phyloP scores from a whole-genome alignment of 2,797 vertebrate species.

The Falco peregrinus region DNA sequence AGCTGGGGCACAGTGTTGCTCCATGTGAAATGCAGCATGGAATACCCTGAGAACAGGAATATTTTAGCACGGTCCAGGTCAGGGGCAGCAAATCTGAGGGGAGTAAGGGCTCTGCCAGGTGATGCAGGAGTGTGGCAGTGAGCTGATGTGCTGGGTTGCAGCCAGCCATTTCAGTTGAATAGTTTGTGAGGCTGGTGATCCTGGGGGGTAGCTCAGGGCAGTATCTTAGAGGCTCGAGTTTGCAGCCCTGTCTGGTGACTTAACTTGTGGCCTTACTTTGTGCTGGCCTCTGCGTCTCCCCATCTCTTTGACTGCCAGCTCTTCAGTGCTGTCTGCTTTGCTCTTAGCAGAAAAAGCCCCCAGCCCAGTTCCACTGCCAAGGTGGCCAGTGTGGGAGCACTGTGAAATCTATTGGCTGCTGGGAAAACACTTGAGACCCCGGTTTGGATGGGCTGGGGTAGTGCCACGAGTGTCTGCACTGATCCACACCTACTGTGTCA shows the following conservation, averaged over 20 bases:
- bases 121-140: fast-evolving
- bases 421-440: background rate
- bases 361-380: background rate
- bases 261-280: background rate
- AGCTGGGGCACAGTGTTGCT: background rate
- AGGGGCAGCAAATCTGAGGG: background rate
- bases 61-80: background rate
- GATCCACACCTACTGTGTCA: background rate
- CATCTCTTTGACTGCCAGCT: background rate
- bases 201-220: background rate
- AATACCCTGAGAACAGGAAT: background rate
- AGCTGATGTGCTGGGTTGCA: background rate
- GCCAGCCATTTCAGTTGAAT: fast-evolving
- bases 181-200: background rate
- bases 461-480: background rate
- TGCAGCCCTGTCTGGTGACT: background rate
- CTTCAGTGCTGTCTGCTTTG: background rate
- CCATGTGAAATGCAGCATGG: background rate
- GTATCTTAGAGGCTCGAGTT: background rate
- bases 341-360: background rate
- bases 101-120: background rate
- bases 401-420: background rate
- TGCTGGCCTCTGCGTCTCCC: background rate
- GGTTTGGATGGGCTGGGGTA: background rate
- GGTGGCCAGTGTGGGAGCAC: background rate